These are phyloP conservation scores for Cerastoderma edule DNA, from an alignment of 2,888 invertebrate genomes.

Conservation along the genomic window DNA sequence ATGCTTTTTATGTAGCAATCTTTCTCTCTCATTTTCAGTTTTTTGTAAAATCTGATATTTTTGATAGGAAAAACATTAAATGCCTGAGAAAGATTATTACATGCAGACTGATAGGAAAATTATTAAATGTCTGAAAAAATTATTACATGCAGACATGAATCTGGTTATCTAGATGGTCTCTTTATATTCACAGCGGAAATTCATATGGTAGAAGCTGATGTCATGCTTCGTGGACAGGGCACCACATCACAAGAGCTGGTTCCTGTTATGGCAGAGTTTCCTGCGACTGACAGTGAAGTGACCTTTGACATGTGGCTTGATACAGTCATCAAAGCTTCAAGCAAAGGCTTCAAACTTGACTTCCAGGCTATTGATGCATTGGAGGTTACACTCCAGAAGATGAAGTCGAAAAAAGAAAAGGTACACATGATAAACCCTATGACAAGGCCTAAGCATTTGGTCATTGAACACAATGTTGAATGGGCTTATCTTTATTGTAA, in stretches of 20 bases:
- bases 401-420: conserved; percentile 69
- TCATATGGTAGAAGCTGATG: conserved; percentile 93
- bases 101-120: too few species aligned
- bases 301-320: conserved; percentile 90
- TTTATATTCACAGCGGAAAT: conserved; percentile 62
- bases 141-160: too few species aligned
- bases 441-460: neutral
- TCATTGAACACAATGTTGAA: too few species aligned
- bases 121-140: too few species aligned
- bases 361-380: conserved; percentile 92
- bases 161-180: too few species aligned
- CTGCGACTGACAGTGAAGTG: conserved; percentile 89
- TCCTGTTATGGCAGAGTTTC: conserved; percentile 96
- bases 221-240: conserved; percentile 86
- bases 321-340: conserved; percentile 83
- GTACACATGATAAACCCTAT: conserved; percentile 35
- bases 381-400: conserved; percentile 82
- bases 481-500: too few species aligned
- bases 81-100: too few species aligned
- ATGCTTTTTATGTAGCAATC: too few species aligned
- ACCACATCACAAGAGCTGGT: conserved; percentile 84
- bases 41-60: too few species aligned
- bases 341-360: conserved; percentile 94
- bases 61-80: too few species aligned
- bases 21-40: too few species aligned